Evolutionary conservation across 2,888 invertebrate genomes (phyloP), one percentile per base, ranked within the genome.

Genomic region (Drosophila niveifrons): DNA sequence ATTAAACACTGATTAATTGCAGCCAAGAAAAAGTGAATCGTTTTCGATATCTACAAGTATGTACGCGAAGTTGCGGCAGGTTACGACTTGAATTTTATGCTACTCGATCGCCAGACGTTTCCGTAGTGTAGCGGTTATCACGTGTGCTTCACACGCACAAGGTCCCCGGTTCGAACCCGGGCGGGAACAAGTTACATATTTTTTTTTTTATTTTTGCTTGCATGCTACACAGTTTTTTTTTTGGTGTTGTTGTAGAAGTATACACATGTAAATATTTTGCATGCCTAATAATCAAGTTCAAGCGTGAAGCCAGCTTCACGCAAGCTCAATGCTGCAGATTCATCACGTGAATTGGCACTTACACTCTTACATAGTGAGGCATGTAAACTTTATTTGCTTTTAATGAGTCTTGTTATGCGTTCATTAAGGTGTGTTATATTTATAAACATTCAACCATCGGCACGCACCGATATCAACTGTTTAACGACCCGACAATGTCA

Each of bases 101-200:
- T 51, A 36, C 13, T 11, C 1, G 51, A 52, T 44, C 43, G 41
- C 28, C 77, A 77, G 34, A 13, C 50, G 91, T 91, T 91, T 91
- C 90, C 91, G 91, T 91, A 91, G 91, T 91, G 91, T 91, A 91
- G 91, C 89, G 91, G 91, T 91, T 91, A 91, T 91, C 91, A 91
- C 91, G 90, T 91, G 91, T 90, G 91, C 90, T 91, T 91, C 90
- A 91, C 91, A 91, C 91, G 91, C 91, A 90, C 91, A 91, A 91
- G 91, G 91, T 86, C 91, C 91, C 91, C 91, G 91, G 91, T 91
- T 91, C 91, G 90, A 91, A 90, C 89, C 91, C 91, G 91, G 91
- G 90, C 90, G 91, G 91, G 87, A 91, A 91, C 90, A 90, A 47
- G 2, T 31, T 29, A 36, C 9, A 7, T 9, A 47, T 41, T 53